Percentiles rank a stretch among this genome's conserved stretches.
These are phyloP conservation scores for Parazoanthus darwini DNA, from an alignment of 92 coral and sea anemone genomes.

Conservation along the genomic window DNA sequence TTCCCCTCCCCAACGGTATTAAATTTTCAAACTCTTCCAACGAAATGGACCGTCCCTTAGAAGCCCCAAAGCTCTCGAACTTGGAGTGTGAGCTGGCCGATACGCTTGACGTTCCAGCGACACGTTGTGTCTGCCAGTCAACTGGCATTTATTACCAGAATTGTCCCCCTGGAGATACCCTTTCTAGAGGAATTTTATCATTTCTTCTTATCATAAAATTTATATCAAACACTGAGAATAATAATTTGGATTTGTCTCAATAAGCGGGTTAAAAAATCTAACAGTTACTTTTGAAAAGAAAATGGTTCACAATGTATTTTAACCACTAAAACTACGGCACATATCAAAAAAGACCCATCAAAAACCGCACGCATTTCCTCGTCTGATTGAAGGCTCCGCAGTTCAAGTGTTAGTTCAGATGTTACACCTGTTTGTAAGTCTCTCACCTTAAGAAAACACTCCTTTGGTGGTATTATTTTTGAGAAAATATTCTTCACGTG, in stretches of 20 bases:
- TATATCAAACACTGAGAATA: not conserved
- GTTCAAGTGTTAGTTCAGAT: not conserved
- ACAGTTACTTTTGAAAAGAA: not conserved
- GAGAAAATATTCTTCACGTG: too few relatives aligned
- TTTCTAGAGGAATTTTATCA: not conserved
- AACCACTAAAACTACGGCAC: not conserved
- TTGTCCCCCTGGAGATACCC: not conserved
- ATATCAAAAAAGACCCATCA: not conserved
- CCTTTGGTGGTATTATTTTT: too few relatives aligned
- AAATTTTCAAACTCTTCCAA: too few relatives aligned
- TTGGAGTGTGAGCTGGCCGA: too few relatives aligned
- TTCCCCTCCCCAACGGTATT: too few relatives aligned
- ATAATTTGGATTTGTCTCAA: not conserved
- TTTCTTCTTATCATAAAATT: too few relatives aligned
- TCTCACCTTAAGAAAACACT: too few relatives aligned
- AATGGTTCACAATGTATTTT: not conserved
- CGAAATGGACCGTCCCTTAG: too few relatives aligned
- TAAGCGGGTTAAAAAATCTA: not conserved
- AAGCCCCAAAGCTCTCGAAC: too few relatives aligned
- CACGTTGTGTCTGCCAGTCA: not conserved
- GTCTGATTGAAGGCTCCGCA: not conserved
- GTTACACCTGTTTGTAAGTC: not conserved
- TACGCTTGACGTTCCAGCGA: not conserved
- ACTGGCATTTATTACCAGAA: not conserved
- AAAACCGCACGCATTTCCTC: too few relatives aligned